phyloP scores from a whole-genome alignment of 2,797 vertebrate genomes.

The Spinus pinus region DNA sequence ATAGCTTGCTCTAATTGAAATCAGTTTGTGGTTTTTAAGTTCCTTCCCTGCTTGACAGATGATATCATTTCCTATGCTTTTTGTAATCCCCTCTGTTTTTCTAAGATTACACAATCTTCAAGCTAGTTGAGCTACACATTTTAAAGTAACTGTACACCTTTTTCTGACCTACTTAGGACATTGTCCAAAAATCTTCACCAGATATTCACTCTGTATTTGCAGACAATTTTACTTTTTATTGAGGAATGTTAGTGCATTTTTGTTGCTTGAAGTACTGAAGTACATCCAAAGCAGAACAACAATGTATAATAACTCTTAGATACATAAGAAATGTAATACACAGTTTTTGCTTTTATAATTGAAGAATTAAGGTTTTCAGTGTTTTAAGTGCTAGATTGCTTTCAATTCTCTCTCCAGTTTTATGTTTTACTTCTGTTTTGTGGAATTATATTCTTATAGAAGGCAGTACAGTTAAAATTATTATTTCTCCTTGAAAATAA shows the following conservation, averaged over 20 bases:
- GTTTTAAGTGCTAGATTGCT: neutral
- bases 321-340: neutral
- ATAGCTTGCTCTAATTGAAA: constrained; percentile 78
- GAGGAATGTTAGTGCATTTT: constrained; percentile 48
- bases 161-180: constrained; percentile 72
- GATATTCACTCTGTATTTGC: constrained; percentile 48
- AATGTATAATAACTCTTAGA: neutral
- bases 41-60: constrained; percentile 77
- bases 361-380: neutral
- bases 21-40: constrained; percentile 79
- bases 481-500: neutral
- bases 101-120: constrained; percentile 69
- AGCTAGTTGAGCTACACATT: constrained; percentile 70
- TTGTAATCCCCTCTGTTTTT: constrained; percentile 77
- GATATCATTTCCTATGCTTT: constrained; percentile 83
- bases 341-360: neutral
- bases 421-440: neutral
- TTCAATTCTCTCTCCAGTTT: neutral
- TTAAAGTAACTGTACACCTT: constrained; percentile 72
- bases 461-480: neutral
- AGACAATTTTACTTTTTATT: constrained; percentile 55
- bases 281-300: constrained; percentile 15
- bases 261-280: constrained; percentile 50
- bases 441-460: neutral
- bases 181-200: constrained; percentile 57